These are phyloP conservation scores for Folsomia candida DNA, from an alignment of 2,888 invertebrate species.

Conservation along the genomic window DNA sequence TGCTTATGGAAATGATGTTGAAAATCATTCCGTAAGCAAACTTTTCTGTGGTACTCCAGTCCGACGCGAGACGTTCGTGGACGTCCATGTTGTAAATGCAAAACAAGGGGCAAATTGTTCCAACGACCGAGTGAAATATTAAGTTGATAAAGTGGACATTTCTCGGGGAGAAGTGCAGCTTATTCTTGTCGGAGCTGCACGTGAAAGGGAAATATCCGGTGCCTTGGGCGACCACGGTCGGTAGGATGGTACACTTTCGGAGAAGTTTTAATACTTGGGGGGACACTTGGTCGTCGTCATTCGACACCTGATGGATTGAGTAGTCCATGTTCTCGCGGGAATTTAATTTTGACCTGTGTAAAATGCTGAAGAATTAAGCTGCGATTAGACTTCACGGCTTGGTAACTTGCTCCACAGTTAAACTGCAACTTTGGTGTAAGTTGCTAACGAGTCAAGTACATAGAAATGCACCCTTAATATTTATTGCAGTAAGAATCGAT, in stretches of 20 bases:
- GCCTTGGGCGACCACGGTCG: neutral
- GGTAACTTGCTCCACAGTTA: too few species aligned
- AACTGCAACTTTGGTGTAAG: too few species aligned
- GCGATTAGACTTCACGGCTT: too few species aligned
- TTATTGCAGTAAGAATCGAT: too few species aligned
- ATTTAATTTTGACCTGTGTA: too few species aligned
- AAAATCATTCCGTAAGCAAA: constrained; percentile 2
- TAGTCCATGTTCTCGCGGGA: too few species aligned
- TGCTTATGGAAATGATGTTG: constrained; percentile 2
- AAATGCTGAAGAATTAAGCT: too few species aligned
- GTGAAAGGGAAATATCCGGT: neutral
- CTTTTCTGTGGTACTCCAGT: constrained; percentile 3
- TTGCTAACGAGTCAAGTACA: too few species aligned
- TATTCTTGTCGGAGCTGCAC: neutral
- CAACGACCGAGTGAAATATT: neutral
- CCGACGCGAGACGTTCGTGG: neutral
- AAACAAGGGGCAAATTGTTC: neutral
- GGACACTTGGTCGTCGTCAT: too few species aligned
- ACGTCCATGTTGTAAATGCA: neutral
- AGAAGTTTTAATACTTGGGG: neutral
- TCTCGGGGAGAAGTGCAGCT: neutral
- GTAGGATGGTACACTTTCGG: neutral
- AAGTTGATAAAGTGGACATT: neutral
- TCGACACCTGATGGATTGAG: too few species aligned
- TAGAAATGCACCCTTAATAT: too few species aligned